Evolutionary conservation across 2,888 invertebrate genomes (phyloP), one percentile per base, ranked within the genome.

Genomic region (Cancer borealis): DNA sequence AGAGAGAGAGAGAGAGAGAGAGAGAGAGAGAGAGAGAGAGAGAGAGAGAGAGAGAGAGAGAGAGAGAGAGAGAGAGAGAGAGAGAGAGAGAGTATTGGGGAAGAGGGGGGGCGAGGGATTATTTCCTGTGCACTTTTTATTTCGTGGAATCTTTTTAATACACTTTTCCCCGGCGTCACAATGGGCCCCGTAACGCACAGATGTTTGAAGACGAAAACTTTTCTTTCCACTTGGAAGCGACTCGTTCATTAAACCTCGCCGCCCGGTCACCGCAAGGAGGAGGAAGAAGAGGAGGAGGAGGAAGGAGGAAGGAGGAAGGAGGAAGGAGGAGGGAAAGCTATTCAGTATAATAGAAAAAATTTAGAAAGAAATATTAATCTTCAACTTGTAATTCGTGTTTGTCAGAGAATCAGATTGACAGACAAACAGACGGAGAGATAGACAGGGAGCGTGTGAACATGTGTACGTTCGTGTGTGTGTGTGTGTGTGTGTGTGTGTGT

Each of bases 171-270:
- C 17, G 6, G 84, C 39, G 17, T 60, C n/a, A 47, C 26, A 92
- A 88, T 84, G 54, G 88, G 26, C 60, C 49, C 30, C 60, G 54
- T 88, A 87, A 92, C 87, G 54, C 45, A 26, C 39, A 26, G 60
- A n/a, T 92, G 84, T 92, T 88, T 54, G 60, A 88, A 87, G 88
- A 88, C 49, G 46, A 21, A 84, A 66, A n/a, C 12, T 92, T 92
- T 88, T 92, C 88, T 46, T 30, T 92, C 26, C 17, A 46, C 26
- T 54, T 92, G 87, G 46, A n/a, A 26, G 26, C 26, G 17, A 45
- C 46, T 45, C 21, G 88, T 73, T 92, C 92, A 88, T 88, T 60
- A 54, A 60, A 49, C 26, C 87, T 47, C 14, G 49, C 47, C 14
- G 66, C 30, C 45, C 10, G 45, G 3, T 3, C 87, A 45, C 54